Percentiles rank a stretch among this genome's conserved stretches.
These are phyloP conservation scores for Drosophila kohkoa DNA, from an alignment of 1,140 invertebrate genomes.

Conservation along the genomic window DNA sequence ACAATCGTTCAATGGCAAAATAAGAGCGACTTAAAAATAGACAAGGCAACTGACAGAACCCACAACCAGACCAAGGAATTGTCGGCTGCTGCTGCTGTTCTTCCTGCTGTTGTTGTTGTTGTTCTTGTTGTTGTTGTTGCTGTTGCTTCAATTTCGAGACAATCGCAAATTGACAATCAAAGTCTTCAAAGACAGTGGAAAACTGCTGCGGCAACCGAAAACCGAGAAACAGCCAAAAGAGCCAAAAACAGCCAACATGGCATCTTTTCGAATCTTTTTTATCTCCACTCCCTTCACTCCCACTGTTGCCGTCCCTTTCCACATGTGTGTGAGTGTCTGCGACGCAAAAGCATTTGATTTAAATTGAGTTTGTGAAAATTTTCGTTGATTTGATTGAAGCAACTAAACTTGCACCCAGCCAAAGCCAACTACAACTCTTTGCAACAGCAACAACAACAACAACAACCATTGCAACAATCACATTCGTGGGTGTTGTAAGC, in stretches of 20 bases:
- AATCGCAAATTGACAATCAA: conserved; percentile 83
- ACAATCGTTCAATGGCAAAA: conserved; percentile 80
- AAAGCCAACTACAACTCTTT: conserved; percentile 50
- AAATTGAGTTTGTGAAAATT: conserved; percentile 82
- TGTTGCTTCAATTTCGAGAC: conserved; percentile 79
- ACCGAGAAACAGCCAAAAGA: conserved; percentile 50
- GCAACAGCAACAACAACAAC: conserved; percentile 27
- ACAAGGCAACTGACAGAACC: conserved; percentile 71
- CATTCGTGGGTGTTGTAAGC: conserved; percentile 7
- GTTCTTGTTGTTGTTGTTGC: conserved; percentile 40
- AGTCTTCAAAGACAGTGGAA: conserved; percentile 82
- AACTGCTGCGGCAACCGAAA: conserved; percentile 74
- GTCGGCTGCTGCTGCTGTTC: conserved; percentile 49
- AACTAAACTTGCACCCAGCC: conserved; percentile 79
- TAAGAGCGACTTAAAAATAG: conserved; percentile 82
- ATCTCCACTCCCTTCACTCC: not conserved
- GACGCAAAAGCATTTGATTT: conserved; percentile 82
- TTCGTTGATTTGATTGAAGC: conserved; percentile 83
- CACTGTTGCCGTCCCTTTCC: not conserved
- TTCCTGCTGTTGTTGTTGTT: conserved; percentile 8
- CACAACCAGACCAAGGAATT: conserved; percentile 50
- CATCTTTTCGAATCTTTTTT: conserved; percentile 67
- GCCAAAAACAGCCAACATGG: conserved; percentile 65
- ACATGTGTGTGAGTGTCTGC: conserved; percentile 50
- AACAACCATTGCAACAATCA: conserved; percentile 24